phyloP scores from a whole-genome alignment of 2,113 vertebrate species.

The Spermophilus dauricus region DNA sequence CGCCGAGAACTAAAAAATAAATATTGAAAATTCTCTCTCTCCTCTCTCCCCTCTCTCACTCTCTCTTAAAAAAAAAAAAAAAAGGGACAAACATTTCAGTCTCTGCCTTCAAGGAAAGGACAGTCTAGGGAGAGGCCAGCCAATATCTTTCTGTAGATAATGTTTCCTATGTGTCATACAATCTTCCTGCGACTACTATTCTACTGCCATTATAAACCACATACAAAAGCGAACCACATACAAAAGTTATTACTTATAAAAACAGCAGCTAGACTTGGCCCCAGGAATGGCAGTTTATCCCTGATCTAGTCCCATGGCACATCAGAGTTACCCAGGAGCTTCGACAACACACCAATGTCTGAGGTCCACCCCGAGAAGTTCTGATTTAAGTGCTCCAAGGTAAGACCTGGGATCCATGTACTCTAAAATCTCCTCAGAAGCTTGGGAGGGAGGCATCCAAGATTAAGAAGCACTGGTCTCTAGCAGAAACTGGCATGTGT shows the following conservation, averaged over 20 bases:
- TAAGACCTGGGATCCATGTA: background rate
- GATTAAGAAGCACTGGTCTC: slow-evolving; percentile 7
- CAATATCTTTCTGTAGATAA: slow-evolving; percentile 10
- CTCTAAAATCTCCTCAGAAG: slow-evolving; percentile 43
- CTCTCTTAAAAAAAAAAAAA: too few species aligned
- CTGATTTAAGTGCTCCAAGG: slow-evolving; percentile 25
- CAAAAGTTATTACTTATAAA: slow-evolving; percentile 39
- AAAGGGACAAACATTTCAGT: background rate
- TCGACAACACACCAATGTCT: background rate
- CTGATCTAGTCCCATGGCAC: background rate
- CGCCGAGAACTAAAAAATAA: too few species aligned
- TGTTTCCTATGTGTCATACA: background rate
- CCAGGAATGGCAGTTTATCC: background rate
- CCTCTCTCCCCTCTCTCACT: too few species aligned
- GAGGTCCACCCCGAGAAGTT: background rate
- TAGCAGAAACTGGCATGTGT: background rate
- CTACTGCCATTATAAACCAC: background rate
- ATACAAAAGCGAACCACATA: background rate
- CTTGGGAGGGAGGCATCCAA: background rate
- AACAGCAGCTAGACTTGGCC: background rate
- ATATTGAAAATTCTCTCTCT: too few species aligned
- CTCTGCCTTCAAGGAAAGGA: background rate
- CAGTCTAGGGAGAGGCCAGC: background rate
- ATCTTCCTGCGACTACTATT: background rate
- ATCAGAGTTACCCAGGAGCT: background rate